Evolutionary conservation across 1,140 invertebrate species (phyloP).

Genomic region (Drosophila trapezifrons): DNA sequence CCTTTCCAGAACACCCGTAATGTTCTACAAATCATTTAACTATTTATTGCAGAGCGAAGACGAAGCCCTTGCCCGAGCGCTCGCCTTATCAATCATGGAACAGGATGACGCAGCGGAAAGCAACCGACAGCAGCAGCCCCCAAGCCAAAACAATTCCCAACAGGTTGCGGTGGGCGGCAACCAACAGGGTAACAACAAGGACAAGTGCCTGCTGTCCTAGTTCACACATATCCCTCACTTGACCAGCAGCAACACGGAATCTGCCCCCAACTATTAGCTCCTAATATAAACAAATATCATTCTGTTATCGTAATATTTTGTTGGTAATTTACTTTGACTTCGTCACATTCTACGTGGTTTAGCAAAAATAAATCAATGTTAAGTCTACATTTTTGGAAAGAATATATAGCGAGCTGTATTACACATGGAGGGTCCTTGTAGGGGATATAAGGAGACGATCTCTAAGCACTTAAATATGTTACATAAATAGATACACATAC

Average conservation of each 20-base stretch:
- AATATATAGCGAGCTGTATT: conserved; percentile 48
- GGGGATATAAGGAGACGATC: conserved; percentile 16
- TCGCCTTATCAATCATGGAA: conserved; percentile 91
- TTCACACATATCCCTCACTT: conserved; percentile 52
- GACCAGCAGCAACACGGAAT: conserved; percentile 53
- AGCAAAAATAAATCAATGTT: conserved; percentile 72
- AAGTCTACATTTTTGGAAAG: conserved; percentile 60
- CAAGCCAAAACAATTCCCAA: conserved; percentile 37
- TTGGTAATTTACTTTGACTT: conserved; percentile 76
- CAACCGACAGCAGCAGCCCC: conserved; percentile 58
- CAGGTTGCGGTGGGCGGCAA: conserved; percentile 69
- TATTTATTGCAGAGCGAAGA: conserved; percentile 88
- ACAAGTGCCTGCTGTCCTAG: conserved; percentile 85
- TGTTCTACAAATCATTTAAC: background rate
- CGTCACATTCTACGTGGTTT: conserved; percentile 75
- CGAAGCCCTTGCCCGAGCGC: conserved; percentile 92
- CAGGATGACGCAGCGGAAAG: conserved; percentile 80
- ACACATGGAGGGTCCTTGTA: background rate
- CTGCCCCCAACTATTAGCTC: conserved; percentile 55
- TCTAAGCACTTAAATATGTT: conserved; percentile 43
- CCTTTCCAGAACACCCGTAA: background rate
- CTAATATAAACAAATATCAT: conserved; percentile 46
- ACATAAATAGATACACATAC: conserved; percentile 60
- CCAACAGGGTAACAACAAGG: conserved; percentile 84
- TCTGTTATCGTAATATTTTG: conserved; percentile 59